Evolutionary conservation across 2,797 vertebrate species (phyloP), one percentile per base, ranked within the genome.

Genomic region (Myiotriccus ornatus): DNA sequence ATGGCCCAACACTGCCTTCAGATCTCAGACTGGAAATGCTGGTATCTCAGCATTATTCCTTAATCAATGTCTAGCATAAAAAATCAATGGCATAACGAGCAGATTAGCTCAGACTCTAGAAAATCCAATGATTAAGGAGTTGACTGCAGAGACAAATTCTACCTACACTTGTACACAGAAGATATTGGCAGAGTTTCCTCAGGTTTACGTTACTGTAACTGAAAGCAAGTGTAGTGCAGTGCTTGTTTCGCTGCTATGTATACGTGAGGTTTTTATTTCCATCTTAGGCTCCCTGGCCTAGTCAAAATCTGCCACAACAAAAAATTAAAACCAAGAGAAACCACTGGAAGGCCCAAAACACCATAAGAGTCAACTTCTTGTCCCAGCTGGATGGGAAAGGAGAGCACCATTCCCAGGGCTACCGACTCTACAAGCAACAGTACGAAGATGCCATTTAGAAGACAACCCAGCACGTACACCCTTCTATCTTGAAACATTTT

Each of bases 381-480:
- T 4, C 28, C 35, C 30, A 24, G 6, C n/a, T 32, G 52, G 35
- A 73, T 14, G 10, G 44, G 32, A 73, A 80, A 73, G 7, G 13
- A 50, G 15, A 63, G 56, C n/a, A 64, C 6, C 1, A 3, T 62
- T 81, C 27, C 43, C 52, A 27, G 28, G 13, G 20, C 20, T 67
- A 50, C 18, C 5, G 1, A 59, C 44, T n/a, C 57, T 32, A 39
- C 24, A 70, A 67, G 44, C 44, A 59, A 49, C 46, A 59, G 28
- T 1, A 3, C 5, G 12, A 59, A 35, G 35, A 65, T 21, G 9
- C 39, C 70, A 23, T 5, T 35, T 14, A 43, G 37, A 80, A 80
- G 34, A 37, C 46, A 78, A 82, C 6, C 4, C 32, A 55, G 43
- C 41, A 78, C 0, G 0, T 6, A 57, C 24, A 35, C 22, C 5